A percentile compares a stretch with the other conserved stretches of the same genome.
These are phyloP conservation scores for Pseudoips prasinana DNA, from an alignment of 2,888 invertebrate genomes.

Conservation along the genomic window DNA sequence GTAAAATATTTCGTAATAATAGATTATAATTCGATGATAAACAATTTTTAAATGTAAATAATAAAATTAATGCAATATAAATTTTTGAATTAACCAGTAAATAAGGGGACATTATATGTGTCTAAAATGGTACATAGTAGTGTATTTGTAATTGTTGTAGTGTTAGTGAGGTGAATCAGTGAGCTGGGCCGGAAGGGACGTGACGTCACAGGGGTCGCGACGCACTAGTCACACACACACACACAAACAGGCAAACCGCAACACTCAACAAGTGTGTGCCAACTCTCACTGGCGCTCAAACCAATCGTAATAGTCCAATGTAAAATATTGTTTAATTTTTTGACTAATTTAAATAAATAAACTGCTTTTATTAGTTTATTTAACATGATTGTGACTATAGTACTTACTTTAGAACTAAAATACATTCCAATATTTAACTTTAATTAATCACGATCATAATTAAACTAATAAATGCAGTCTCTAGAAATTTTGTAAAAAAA, in stretches of 20 bases:
- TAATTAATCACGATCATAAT: too few relatives aligned
- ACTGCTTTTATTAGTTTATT: background rate
- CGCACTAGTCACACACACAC: conserved; percentile 67
- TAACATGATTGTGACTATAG: background rate
- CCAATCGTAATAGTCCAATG: conserved; percentile 5
- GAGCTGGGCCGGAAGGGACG: conserved; percentile 50
- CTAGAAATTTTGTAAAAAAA: too few relatives aligned
- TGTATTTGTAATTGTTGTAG: conserved; percentile 81
- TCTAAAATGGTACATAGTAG: conserved; percentile 79
- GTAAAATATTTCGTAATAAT: conserved; percentile 79
- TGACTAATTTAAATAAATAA: background rate
- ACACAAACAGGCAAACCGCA: conserved; percentile 20
- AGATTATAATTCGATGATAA: conserved; percentile 73
- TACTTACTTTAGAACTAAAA: too few relatives aligned
- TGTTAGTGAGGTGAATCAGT: conserved; percentile 69
- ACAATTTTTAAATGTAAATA: conserved; percentile 80
- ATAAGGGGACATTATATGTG: conserved; percentile 69
- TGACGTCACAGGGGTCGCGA: conserved; percentile 58
- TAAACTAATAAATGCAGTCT: conserved; percentile 5
- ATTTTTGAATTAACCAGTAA: conserved; percentile 71
- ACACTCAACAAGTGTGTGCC: conserved; percentile 2
- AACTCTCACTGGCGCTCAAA: conserved; percentile 22
- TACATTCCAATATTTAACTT: too few relatives aligned
- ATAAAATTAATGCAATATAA: conserved; percentile 57
- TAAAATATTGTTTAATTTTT: conserved; percentile 3